Evolutionary conservation across 2,113 vertebrate genomes (phyloP).

Genomic region (Ranitomeya imitator): DNA sequence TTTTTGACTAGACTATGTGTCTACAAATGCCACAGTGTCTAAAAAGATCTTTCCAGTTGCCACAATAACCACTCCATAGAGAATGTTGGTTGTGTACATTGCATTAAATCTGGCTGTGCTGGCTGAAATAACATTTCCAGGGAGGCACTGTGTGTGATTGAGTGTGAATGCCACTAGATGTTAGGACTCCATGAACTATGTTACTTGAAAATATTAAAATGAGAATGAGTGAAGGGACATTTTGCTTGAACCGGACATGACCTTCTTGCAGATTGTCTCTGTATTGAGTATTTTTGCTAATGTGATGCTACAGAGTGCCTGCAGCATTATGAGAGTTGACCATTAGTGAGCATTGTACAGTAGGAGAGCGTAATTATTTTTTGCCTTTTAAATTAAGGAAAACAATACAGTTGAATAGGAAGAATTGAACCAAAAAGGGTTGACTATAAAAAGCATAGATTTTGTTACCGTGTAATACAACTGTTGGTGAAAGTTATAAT

Average conservation of each 20-base stretch:
- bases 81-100: background rate
- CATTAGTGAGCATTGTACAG: constrained; percentile 21
- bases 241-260: background rate
- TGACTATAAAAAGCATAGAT: constrained; percentile 9
- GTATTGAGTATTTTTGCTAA: background rate
- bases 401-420: background rate
- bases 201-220: constrained; percentile 15
- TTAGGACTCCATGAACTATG: background rate
- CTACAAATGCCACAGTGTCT: background rate
- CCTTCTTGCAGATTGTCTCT: background rate
- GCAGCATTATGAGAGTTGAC: constrained; percentile 15
- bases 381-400: background rate
- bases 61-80: background rate
- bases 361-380: background rate
- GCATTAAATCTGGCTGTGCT: constrained; percentile 4
- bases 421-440: background rate
- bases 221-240: constrained; percentile 3
- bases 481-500: background rate
- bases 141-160: background rate
- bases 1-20: constrained; percentile 4
- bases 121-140: constrained; percentile 13
- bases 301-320: constrained; percentile 1
- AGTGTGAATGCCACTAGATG: background rate
- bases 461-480: constrained; percentile 2
- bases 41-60: background rate